These are phyloP conservation scores for Grammomys dolichurus DNA, from an alignment of 2,113 vertebrate genomes.

Conservation along the genomic window DNA sequence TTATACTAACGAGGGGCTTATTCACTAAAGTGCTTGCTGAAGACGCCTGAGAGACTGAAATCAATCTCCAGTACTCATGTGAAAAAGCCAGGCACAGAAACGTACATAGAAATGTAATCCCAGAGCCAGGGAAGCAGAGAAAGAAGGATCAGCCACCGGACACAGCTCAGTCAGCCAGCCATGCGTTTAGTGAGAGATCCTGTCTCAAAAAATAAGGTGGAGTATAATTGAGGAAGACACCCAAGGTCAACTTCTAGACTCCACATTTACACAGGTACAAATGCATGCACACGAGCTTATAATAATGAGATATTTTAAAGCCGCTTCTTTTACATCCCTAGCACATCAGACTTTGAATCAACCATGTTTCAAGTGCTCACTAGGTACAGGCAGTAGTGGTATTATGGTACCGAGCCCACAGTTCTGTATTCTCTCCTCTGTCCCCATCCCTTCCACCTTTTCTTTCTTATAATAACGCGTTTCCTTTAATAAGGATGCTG, in stretches of 20 bases:
- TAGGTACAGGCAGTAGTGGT: not conserved
- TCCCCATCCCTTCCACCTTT: not conserved
- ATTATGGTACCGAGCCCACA: not conserved
- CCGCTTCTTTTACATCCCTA: not conserved
- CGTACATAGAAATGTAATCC: not conserved
- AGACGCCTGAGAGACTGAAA: not conserved
- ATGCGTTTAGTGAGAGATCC: not conserved
- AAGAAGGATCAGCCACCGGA: too few species aligned
- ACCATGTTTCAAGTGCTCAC: not conserved
- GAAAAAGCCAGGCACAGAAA: not conserved
- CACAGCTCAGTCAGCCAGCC: too few species aligned
- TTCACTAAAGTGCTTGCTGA: too few species aligned
- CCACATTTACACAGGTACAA: not conserved
- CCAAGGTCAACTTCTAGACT: not conserved
- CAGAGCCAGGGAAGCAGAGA: not conserved
- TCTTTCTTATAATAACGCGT: not conserved
- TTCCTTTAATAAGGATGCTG: not conserved
- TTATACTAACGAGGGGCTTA: not conserved
- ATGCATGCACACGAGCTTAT: not conserved
- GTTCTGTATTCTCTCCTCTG: not conserved
- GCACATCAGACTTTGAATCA: not conserved
- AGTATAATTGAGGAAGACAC: not conserved
- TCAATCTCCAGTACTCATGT: not conserved
- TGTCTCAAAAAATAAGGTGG: not conserved
- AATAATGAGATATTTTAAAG: not conserved